A percentile compares a stretch with the other conserved stretches of the same genome.
These are phyloP conservation scores for Micromussa lordhowensis DNA, from an alignment of 92 coral and sea anemone species.

Conservation along the genomic window DNA sequence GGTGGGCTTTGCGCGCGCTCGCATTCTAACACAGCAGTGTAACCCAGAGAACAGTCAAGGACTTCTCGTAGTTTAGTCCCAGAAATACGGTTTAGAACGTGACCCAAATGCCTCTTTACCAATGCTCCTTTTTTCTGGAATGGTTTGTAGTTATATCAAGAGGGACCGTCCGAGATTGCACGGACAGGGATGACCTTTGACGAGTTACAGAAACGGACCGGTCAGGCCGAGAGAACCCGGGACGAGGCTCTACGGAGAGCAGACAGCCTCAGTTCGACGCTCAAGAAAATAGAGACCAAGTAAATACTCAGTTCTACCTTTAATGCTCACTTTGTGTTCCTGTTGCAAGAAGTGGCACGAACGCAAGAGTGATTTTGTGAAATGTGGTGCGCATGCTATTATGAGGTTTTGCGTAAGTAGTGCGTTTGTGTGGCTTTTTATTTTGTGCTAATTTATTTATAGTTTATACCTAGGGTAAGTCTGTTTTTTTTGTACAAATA, in stretches of 20 bases:
- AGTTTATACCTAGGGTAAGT: no score
- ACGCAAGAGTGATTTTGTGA: neutral
- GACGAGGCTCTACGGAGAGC: conserved; percentile 85
- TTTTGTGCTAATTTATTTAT: no score
- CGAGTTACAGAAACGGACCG: conserved; percentile 87
- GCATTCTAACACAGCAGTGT: no score
- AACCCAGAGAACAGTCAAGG: no score
- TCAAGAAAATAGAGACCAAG: conserved; percentile 89
- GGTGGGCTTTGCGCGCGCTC: no score
- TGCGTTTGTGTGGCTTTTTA: neutral
- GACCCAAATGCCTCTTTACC: no score
- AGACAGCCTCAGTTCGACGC: conserved; percentile 73
- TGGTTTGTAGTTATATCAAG: conserved; percentile 82
- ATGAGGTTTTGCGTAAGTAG: neutral
- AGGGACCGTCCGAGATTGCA: conserved; percentile 97
- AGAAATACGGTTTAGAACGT: no score
- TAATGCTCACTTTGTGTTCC: no score
- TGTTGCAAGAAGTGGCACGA: neutral
- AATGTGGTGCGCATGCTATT: neutral
- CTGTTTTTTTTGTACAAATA: neutral
- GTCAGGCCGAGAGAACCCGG: conserved; percentile 87
- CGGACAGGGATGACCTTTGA: conserved; percentile 94
- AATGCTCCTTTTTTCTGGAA: no score
- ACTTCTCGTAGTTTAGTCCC: no score
- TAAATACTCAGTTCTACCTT: conserved; percentile 22